Evolutionary conservation across 2,888 invertebrate species (phyloP), one percentile per base, ranked within the genome.

Genomic region (Oegoconia quadripuncta): DNA sequence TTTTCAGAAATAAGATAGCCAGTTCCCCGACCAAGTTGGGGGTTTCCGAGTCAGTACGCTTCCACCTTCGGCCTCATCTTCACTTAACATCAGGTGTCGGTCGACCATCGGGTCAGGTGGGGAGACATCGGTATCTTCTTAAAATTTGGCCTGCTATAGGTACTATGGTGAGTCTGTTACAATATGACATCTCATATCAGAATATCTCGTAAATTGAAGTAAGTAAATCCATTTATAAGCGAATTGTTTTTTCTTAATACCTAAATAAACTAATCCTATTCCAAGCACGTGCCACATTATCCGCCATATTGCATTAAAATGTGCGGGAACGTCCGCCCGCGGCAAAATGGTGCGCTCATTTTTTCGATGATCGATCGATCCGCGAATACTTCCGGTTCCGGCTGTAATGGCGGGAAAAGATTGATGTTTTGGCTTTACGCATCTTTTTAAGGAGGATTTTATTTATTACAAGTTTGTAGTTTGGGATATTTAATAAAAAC

Each of bases 351-450:
- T 62, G 66, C 64, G 55, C 62, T 63, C 66, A 63, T 55, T 57
- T 59, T 71, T 70, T 67, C 67, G 50, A 71, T 74, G 73, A 79
- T 74, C 66, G 69, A 78, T 77, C 61, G 67, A 59, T 61, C 58
- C 59, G 59, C 50, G 56, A 68, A 72, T 66, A 67, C 70, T 69
- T 80, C 80, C 80, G 70, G 48, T 59, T 78, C 77, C 78, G 70
- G 59, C 44, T 44, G 42, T 48, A 59, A 62, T 62, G 64, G 59
- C 55, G 53, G 64, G 63, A 46, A 45, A 52, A 51, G 55, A 53
- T 50, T 64, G 64, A 64, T 64, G 37, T 39, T 22, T 39, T 16
- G 43, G 46, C 3, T 32, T 32, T 32, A 46, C 60, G 54, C 61
- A 60, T 52, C 48, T 53, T 50, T 48, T 57, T 44, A 46, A 47